phyloP scores from a whole-genome alignment of 2,797 vertebrate species.

The Morelia viridis region DNA sequence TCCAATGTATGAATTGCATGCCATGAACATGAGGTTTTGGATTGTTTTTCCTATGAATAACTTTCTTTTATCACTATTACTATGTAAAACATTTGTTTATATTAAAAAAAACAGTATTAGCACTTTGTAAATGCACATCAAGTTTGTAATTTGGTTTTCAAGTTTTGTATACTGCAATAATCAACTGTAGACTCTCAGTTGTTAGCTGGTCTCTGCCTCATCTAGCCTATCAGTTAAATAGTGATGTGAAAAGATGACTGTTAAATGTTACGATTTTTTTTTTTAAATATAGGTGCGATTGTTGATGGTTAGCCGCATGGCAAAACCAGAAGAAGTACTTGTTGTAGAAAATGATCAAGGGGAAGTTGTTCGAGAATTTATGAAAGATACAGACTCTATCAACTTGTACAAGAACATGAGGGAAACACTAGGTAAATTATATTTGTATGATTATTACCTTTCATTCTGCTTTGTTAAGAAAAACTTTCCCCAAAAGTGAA shows the following conservation, averaged over 20 bases:
- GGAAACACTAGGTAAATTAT: constrained; percentile 89
- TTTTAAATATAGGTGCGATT: constrained; percentile 82
- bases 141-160: neutral
- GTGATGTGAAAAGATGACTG: neutral
- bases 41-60: neutral
- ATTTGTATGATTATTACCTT: neutral
- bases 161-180: neutral
- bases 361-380: constrained; percentile 97
- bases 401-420: constrained; percentile 99
- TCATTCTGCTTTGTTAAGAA: neutral
- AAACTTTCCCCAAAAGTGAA: neutral
- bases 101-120: neutral
- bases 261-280: neutral
- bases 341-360: constrained; percentile 99
- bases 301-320: constrained; percentile 99
- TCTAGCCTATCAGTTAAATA: neutral
- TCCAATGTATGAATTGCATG: neutral
- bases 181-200: neutral
- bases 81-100: neutral
- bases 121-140: neutral
- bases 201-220: neutral
- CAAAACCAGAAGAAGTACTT: constrained; percentile 96
- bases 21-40: neutral
- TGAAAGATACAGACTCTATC: constrained; percentile 99
- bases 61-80: neutral